Conservation (phyloP, 2,888 invertebrate genomes). For the Andrena flavipes region DNA sequence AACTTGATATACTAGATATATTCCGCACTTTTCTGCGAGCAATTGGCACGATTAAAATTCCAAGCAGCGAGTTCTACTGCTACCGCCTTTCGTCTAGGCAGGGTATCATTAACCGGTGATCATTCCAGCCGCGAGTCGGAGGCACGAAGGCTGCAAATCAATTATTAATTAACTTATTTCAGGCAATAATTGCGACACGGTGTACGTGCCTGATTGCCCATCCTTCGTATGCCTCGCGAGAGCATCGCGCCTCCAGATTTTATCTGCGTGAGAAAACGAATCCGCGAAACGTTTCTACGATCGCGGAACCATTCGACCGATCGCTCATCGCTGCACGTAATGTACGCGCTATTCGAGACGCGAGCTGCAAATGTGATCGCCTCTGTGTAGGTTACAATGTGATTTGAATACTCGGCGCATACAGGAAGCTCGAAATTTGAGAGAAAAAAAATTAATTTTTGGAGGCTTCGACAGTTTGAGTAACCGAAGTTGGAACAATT, state of each 20-base stretch:
- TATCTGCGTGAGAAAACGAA: conserved; percentile 67
- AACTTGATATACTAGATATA: not conserved
- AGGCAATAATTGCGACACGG: conserved; percentile 61
- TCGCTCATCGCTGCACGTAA: conserved; percentile 28
- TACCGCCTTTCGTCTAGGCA: conserved; percentile 34
- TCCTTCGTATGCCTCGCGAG: conserved; percentile 6
- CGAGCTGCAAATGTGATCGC: conserved; percentile 18
- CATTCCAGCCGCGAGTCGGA: conserved; percentile 13
- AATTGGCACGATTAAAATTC: conserved; percentile 31
- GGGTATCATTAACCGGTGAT: conserved; percentile 43
- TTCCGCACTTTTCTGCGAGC: conserved; percentile 1
- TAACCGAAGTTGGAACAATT: too few species aligned
- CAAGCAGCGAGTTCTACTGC: conserved; percentile 2
- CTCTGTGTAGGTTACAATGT: not conserved
- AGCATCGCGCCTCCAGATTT: conserved; percentile 50
- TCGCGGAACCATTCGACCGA: conserved; percentile 27
- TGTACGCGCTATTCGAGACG: conserved; percentile 30
- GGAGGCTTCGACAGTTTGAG: too few species aligned
- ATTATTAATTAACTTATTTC: conserved; percentile 70
- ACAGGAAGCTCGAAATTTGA: too few species aligned
- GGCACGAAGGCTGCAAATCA: conserved; percentile 32
- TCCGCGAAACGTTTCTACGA: conserved; percentile 47
- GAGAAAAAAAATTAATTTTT: too few species aligned
- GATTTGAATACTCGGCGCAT: too few species aligned
- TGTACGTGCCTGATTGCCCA: conserved; percentile 12